These are phyloP conservation scores for Brienomyrus brachyistius DNA, from an alignment of 2,113 vertebrate genomes.

Conservation along the genomic window DNA sequence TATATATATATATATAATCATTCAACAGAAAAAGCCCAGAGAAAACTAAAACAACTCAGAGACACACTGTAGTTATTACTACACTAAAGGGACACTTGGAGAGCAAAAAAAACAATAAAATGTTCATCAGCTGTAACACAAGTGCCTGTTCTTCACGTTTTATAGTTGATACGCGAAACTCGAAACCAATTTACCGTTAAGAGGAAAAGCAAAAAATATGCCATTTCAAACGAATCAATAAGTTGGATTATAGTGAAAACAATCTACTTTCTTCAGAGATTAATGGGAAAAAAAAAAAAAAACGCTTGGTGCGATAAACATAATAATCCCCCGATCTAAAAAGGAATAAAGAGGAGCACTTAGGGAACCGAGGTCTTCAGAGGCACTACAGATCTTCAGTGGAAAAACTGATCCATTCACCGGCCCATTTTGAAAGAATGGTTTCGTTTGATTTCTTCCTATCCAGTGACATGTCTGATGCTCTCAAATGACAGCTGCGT, in stretches of 20 bases:
- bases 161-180: background rate
- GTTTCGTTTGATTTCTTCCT: background rate
- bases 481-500: background rate
- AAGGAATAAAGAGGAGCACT: background rate
- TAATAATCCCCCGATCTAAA: background rate
- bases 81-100: background rate
- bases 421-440: background rate
- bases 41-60: background rate
- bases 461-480: background rate
- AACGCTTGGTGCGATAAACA: background rate
- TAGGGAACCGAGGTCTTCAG: background rate
- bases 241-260: background rate
- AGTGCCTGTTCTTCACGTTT: background rate
- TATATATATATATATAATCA: background rate
- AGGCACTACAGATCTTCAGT: background rate
- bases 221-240: background rate
- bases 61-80: background rate
- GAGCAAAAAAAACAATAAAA: background rate
- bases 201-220: background rate
- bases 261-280: background rate
- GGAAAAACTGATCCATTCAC: too few species aligned
- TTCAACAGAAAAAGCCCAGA: background rate
- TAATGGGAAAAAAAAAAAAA: background rate
- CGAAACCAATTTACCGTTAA: background rate
- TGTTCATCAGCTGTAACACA: background rate